Evolutionary conservation across 2,113 vertebrate species (phyloP).

Genomic region (Corvus moneduloides): DNA sequence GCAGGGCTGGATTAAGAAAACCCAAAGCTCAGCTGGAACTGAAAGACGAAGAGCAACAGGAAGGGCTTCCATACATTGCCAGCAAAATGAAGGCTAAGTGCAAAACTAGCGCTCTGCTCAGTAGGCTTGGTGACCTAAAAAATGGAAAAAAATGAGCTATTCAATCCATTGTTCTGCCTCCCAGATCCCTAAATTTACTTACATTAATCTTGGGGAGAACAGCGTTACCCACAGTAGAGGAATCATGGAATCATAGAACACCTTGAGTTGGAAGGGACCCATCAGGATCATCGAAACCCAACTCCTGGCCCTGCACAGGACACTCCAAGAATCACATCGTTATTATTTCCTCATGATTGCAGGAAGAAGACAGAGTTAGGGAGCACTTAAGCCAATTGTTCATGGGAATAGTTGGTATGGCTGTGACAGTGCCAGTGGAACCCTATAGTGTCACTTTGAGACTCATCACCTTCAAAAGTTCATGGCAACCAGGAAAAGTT

Average conservation of each 20-base stretch:
- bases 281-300: neutral
- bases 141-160: neutral
- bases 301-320: neutral
- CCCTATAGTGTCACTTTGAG: neutral
- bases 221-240: neutral
- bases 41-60: neutral
- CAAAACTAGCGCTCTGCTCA: neutral
- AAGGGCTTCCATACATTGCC: neutral
- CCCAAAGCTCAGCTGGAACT: neutral
- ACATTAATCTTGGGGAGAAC: neutral
- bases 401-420: neutral
- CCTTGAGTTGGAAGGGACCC: neutral
- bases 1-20: neutral
- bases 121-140: neutral
- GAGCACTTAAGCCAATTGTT: neutral
- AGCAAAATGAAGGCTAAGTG: neutral
- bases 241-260: neutral
- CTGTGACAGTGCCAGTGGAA: neutral
- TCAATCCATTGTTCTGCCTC: neutral
- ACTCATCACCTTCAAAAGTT: neutral
- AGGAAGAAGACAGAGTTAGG: neutral
- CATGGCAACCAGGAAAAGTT: neutral
- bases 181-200: neutral
- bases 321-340: neutral
- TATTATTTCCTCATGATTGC: neutral